Base-by-base conservation (phyloP, 1,140 invertebrate genomes). In the Nebria ingens region DNA sequence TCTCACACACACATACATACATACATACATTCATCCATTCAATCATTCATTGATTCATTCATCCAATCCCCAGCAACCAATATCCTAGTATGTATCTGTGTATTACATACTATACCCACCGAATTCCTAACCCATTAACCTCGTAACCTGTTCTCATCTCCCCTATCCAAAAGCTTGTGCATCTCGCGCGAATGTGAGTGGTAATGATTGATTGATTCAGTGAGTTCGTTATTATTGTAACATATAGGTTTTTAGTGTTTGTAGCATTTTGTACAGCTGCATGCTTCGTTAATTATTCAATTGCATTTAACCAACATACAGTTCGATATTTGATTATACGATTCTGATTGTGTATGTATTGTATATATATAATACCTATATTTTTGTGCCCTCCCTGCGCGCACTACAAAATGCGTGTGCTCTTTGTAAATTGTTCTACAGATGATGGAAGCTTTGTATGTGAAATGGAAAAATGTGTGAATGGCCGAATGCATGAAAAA, bases 241-340 rank as follows among this genome's bases (percentile, higher is more conserved):
- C 40, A 59, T 60, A 62, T 58, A 64, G 61, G 53, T 64, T 61
- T 64, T 65, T 67, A 67, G 61, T 67, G 62, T 65, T 66, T 53
- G 56, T 58, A 65, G 64, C 63, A 66, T 65, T 66, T 66, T 66
- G 65, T 66, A 66, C 62, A 66, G 64, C 60, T 66, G 63, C 65
- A 66, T 66, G 65, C 65, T 66, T 65, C 61, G 61, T 64, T 62
- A 59, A 25, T 53, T 17, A 53, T n/a, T 53, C 19, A 25, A 25
- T 53, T 25, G 22, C 21, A 53, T 45, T 45, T 50, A 9, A 53
- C 2, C 6, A 19, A 51, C n/a, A 21, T 21, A 51, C 9, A 21
- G 1, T 51, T 51, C 52, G 20, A 53, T 19, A 53, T 15, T 25
- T 53, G 19, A 53, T 34, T 34, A 53, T 53, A 19, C 20, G 25